Conservation (phyloP, 30 jellyfish, hydroid and myxozoan species). For the Turritopsis rubra region DNA sequence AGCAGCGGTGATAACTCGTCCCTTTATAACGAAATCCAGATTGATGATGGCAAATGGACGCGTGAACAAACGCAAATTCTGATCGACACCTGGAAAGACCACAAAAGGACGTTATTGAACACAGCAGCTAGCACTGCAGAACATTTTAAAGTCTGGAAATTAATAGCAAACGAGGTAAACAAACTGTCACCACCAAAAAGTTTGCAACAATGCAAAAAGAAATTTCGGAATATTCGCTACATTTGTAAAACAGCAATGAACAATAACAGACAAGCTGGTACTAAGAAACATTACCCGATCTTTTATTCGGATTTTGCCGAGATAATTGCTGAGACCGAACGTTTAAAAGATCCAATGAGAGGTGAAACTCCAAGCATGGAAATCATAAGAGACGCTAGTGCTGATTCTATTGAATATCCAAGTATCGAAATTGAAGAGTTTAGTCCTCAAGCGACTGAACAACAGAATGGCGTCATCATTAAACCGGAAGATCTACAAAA, state of each 20-base stretch:
- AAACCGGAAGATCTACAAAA: background rate
- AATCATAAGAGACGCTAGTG: background rate
- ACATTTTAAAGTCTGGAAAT: conserved; percentile 33
- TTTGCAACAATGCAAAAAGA: conserved; percentile 37
- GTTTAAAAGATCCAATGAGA: conserved; percentile 3
- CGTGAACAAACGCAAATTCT: conserved; percentile 36
- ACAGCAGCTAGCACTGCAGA: conserved; percentile 40
- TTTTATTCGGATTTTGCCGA: conserved; percentile 38
- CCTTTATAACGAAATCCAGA: conserved; percentile 18
- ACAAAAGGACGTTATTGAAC: conserved; percentile 8
- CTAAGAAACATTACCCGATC: conserved; percentile 31
- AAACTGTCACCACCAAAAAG: conserved; percentile 31
- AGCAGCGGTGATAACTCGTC: background rate
- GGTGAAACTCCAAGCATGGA: conserved; percentile 25
- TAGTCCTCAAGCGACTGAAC: conserved; percentile 1
- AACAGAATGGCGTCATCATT: background rate
- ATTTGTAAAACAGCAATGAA: conserved; percentile 37
- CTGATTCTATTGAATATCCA: conserved; percentile 16
- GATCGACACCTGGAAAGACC: conserved; percentile 34
- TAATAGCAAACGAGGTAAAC: conserved; percentile 28
- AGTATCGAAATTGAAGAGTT: conserved; percentile 5
- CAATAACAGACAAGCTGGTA: conserved; percentile 24
- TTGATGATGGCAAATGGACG: conserved; percentile 42
- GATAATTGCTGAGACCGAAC: conserved; percentile 30
- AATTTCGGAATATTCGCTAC: conserved; percentile 35